Percentiles rank a stretch among this genome's conserved stretches.
Conservation (phyloP, 2,888 invertebrate species). For the Gerris lacustris region DNA sequence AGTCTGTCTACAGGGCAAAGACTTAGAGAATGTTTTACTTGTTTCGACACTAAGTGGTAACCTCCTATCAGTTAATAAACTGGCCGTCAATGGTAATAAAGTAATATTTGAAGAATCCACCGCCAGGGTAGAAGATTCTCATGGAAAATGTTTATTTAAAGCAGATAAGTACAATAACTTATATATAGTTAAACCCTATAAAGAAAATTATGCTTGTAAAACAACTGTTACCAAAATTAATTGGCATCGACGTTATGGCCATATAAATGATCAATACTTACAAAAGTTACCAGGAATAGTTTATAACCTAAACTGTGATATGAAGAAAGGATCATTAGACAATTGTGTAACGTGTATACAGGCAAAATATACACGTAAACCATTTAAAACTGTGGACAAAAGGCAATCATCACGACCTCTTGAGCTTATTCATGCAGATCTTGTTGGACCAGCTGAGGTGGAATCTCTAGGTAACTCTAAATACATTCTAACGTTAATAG, state of each 20-base stretch:
- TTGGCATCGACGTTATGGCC: not conserved
- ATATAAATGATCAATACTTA: not conserved
- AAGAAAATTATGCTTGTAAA: not conserved
- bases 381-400: not conserved
- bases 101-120: not conserved
- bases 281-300: not conserved
- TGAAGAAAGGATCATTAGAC: not conserved
- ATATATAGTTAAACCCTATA: not conserved
- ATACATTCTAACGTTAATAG: not conserved
- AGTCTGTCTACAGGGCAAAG: no score
- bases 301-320: not conserved
- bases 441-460: not conserved
- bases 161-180: not conserved
- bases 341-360: not conserved
- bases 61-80: not conserved
- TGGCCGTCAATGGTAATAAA: not conserved
- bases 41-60: not conserved
- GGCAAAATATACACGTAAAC: not conserved
- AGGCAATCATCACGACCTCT: not conserved
- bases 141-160: not conserved
- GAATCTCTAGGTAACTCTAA: not conserved
- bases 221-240: not conserved
- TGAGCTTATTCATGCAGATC: not conserved
- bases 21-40: no score
- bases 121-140: not conserved